phyloP scores from a whole-genome alignment of 2,797 vertebrate genomes.

The Remorina albescens region DNA sequence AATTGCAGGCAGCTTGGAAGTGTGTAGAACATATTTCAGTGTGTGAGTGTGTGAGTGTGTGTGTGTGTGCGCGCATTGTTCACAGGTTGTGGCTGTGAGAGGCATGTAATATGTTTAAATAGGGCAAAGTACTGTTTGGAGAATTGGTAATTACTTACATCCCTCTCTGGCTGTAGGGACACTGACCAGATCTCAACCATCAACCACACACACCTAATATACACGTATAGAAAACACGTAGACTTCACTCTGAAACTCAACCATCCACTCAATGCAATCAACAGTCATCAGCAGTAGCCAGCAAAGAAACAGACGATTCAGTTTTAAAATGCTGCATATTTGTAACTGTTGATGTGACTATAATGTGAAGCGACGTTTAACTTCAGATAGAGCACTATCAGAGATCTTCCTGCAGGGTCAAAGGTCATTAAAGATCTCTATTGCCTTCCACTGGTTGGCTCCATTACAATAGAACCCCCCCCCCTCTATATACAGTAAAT shows the following conservation, averaged over 20 bases:
- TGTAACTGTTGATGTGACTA: neutral
- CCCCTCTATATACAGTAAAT: neutral
- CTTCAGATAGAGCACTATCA: neutral
- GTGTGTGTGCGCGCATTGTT: conserved; percentile 61
- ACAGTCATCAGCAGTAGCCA: conserved; percentile 61
- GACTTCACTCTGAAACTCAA: conserved; percentile 16
- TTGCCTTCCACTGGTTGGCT: conserved; percentile 18
- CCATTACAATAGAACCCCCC: conserved; percentile 7
- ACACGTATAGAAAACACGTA: conserved; percentile 38
- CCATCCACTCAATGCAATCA: conserved; percentile 44
- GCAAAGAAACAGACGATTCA: conserved; percentile 6
- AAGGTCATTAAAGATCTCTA: conserved; percentile 17
- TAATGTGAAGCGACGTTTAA: neutral
- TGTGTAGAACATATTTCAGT: conserved; percentile 47
- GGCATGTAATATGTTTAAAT: conserved; percentile 90
- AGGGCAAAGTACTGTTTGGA: conserved; percentile 91
- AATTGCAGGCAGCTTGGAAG: conserved; percentile 82
- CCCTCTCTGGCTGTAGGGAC: conserved; percentile 88
- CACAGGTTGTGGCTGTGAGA: conserved; percentile 82
- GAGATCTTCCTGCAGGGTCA: conserved; percentile 11
- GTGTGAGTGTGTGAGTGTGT: conserved; percentile 17
- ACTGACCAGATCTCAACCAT: conserved; percentile 87
- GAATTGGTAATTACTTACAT: conserved; percentile 94
- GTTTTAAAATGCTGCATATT: conserved; percentile 2
- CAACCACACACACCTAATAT: neutral